Evolutionary conservation across 2,888 invertebrate genomes (phyloP), one percentile per base, ranked within the genome.

Genomic region (Meghimatium bilineatum): DNA sequence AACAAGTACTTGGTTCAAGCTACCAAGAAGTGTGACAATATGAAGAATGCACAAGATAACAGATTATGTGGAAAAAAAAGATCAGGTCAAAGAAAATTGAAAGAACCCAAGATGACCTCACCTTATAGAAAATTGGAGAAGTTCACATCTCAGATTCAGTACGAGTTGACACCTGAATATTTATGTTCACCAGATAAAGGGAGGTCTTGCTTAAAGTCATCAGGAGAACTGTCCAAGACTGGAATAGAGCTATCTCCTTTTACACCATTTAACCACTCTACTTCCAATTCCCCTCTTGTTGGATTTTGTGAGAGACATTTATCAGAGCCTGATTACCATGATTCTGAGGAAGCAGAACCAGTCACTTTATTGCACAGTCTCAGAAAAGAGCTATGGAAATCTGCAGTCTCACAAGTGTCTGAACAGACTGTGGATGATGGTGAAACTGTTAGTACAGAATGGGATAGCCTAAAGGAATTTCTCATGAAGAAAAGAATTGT

Each of bases 211-310:
- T 1, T 32, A 32, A 8, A 52, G 52, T 74, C 74, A 52, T 29
- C 72, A 44, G 74, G 23, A 26, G 74, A 74, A 34, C 52, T 5
- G 8, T 38, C n/a, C 1, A 66, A 17, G 12, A 2, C 32, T 49
- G 44, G 44, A 38, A 29, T 81, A 44, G 44, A 74, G 23, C 32
- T 44, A 29, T 82, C 82, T 49, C 77, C 82, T 34, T 34, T 69
- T 20, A 1, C 14, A 56, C 69, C 77, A 49, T 63, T 82, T 56
- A 17, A 36, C 29, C 23, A 56, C 10, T 71, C 82, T 6, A 34
- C 77, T 38, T 14, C 23, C 10, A 38, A 23, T 36, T 82, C 82
- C 8, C 69, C 67, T 82, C 14, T 76, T 23, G 67, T 81, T 63
- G 75, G 52, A 63, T 26, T 66, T 8, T 32, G 29, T 49, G 63